Percentiles rank a stretch among this genome's conserved stretches.
Conservation (phyloP, 2,888 invertebrate species). For the Synanthedon vespiformis region DNA sequence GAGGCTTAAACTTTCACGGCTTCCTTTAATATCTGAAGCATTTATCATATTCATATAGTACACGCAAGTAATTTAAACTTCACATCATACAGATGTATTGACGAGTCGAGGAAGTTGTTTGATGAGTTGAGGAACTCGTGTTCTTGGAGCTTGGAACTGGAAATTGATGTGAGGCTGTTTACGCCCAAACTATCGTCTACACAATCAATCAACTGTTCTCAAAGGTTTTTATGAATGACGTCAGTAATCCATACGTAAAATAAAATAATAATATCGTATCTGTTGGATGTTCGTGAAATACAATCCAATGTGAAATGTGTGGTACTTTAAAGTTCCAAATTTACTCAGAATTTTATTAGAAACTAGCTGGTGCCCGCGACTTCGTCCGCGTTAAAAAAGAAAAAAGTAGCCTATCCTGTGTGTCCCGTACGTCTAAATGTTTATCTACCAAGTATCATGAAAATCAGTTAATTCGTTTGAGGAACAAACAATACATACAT, state of each 20-base stretch:
- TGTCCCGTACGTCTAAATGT: no score
- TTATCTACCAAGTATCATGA: no score
- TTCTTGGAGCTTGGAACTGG: constrained; percentile 3
- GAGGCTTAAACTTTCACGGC: background rate
- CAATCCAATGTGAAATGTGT: no score
- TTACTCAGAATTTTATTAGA: no score
- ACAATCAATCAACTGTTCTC: background rate
- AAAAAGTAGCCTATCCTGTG: no score
- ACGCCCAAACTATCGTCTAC: background rate
- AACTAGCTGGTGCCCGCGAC: no score
- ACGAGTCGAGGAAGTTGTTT: constrained; percentile 3
- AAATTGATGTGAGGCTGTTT: constrained; percentile 6
- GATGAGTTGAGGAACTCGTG: constrained; percentile 4
- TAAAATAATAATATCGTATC: no score
- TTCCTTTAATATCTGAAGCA: background rate
- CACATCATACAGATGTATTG: constrained; percentile 7
- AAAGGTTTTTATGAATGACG: background rate
- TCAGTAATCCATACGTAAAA: background rate
- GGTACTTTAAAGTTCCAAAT: no score
- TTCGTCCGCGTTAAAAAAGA: no score
- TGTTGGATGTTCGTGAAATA: no score
- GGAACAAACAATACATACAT: no score
- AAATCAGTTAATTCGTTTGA: no score
- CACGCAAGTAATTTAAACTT: constrained; percentile 9
- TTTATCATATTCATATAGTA: constrained; percentile 1